Base-by-base conservation (phyloP, 2,888 invertebrate genomes). In the Brachycybe producta region DNA sequence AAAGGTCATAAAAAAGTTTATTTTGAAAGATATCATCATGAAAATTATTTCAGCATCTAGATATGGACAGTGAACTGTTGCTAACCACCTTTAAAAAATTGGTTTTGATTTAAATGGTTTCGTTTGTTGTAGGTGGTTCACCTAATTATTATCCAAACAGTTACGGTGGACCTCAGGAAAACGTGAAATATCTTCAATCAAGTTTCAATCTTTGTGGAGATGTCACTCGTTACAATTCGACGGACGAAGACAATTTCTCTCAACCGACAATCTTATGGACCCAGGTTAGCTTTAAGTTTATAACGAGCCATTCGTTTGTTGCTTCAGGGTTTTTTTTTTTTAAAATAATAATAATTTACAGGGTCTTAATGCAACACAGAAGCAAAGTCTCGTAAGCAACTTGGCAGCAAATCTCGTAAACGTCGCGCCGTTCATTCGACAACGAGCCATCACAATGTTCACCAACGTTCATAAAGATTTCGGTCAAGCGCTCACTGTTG, bases 101-200 rank as follows among this genome's bases (percentile, higher is more conserved):
- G n/a, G n/a, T n/a, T n/a, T n/a, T n/a, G n/a, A n/a, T n/a, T n/a
- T n/a, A n/a, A n/a, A n/a, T n/a, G n/a, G n/a, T n/a, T n/a, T n/a
- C n/a, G n/a, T 38, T 13, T 38, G 8, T 38, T 53, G 13, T 57
- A 68, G 68, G 56, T 4, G 84, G 82, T 23, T 82, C 84, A 3
- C 95, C 95, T 4, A 95, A 95, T 69, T 97, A 97, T 66, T 91
- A 78, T 73, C 97, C 97, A 0, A 97, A 97, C 72, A 92, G 92
- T 55, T 97, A 94, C 70, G 74, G 76, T 54, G 95, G 95, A 0
- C 91, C 94, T 0, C 52, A 59, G 27, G 66, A 67, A 51, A 77
- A 78, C 60, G 75, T 77, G 1, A 71, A 77, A 2, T 81, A 80
- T 1, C 75, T 75, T 57, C 68, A 74, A 32, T 74, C 77, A 2